These are phyloP conservation scores for Archips crataeganus DNA, from an alignment of 2,888 invertebrate genomes.

Conservation along the genomic window DNA sequence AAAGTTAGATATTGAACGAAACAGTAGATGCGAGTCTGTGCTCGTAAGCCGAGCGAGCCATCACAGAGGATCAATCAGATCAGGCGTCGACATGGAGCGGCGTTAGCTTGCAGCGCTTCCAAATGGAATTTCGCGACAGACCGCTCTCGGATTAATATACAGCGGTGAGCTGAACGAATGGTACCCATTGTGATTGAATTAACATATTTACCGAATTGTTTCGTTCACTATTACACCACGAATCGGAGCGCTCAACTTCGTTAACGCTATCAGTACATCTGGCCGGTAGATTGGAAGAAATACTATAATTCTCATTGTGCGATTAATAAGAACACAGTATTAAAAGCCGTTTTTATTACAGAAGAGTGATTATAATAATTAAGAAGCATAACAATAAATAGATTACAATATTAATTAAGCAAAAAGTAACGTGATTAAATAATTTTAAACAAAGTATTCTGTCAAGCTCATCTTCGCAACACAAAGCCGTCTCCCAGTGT, in stretches of 20 bases:
- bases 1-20: constrained; percentile 30
- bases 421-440: background rate
- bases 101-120: constrained; percentile 61
- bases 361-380: background rate
- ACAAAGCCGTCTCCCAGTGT: constrained; percentile 42
- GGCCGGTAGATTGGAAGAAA: background rate
- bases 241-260: background rate
- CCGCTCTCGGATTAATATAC: constrained; percentile 68
- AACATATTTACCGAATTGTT: constrained; percentile 60
- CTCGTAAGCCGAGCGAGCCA: constrained; percentile 48
- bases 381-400: background rate
- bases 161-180: constrained; percentile 62
- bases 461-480: constrained; percentile 43
- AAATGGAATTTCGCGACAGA: constrained; percentile 74
- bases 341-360: background rate
- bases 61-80: constrained; percentile 66
- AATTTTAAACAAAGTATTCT: constrained; percentile 33
- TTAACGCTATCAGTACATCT: background rate
- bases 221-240: constrained; percentile 44
- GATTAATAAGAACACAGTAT: background rate
- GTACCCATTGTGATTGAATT: constrained; percentile 62
- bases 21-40: constrained; percentile 36
- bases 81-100: constrained; percentile 62
- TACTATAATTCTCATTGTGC: background rate
- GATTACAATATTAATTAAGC: constrained; percentile 10